Evolutionary conservation across 2,797 vertebrate genomes (phyloP), one percentile per base, ranked within the genome.

Genomic region (Stomatorhinus walkeri): DNA sequence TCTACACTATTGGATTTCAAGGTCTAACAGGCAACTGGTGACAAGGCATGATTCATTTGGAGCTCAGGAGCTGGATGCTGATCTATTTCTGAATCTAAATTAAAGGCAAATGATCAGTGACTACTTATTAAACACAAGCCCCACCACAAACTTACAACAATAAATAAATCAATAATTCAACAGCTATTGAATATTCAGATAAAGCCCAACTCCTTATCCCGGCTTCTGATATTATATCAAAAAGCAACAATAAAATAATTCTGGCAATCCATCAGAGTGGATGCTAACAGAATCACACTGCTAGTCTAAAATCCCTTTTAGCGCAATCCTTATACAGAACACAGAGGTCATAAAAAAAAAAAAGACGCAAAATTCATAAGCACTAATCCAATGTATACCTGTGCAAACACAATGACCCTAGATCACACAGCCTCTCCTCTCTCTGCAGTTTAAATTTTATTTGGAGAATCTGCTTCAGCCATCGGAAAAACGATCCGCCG

Each of bases 21-120:
- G 40, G 40, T 88, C 43, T 49, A 76, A 28, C 8, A 49, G 40
- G 52, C 40, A 32, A 48, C 81, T 56, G 85, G 83, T 85, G 83
- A 79, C 81, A 84, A 48, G 81, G 19, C 81, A 48, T 83, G 40
- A 54, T 28, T 51, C n/a, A 48, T 48, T 4, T 5, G 16, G 12
- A 54, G 48, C 24, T 86, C 9, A 2, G 48, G 46, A 28, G 7
- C 79, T 52, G 48, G 84, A 24, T 85, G 46, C 48, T 51, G 84
- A 22, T 51, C 48, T 85, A 28, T 54, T 36, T 86, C 14, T 86
- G 10, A 86, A 86, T 56, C 48, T 56, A 28, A 52, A 54, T 56
- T 86, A 56, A 86, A 86, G 51, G 51, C n/a, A 86, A 36, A 86
- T 86, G 51, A 56, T 86, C 24, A 54, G n/a, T 28, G 49, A 51